Evolutionary conservation across 1,140 invertebrate genomes (phyloP), one percentile per base, ranked within the genome.

Genomic region (Plutomurus gul): DNA sequence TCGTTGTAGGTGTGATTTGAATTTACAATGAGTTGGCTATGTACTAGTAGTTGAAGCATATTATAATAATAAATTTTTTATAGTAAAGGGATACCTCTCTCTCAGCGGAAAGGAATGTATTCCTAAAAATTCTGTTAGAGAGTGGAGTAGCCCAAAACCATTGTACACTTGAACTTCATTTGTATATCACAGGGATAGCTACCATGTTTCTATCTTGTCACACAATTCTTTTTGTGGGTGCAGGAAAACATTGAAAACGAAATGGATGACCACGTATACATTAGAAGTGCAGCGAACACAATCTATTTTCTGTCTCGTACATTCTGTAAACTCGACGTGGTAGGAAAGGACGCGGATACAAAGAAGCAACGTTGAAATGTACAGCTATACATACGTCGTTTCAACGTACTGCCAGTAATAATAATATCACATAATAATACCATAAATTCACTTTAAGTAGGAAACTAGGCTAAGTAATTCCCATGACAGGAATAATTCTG

Each of bases 381-480:
- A n/a, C n/a, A n/a, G n/a, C n/a, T n/a, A n/a, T n/a, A n/a, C n/a
- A n/a, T n/a, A n/a, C 56, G 8, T 33, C 8, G 27, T n/a, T 13
- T 46, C 16, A 36, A 33, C 20, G 47, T 65, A n/a, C n/a, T n/a
- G n/a, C n/a, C n/a, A n/a, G n/a, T n/a, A 65, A 16, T 22, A 22
- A 51, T 51, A 51, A 51, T 51, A 65, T 33, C 16, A n/a, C 56
- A 65, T 65, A 65, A 65, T 65, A 25, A 65, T 65, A 65, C 30
- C 56, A 65, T 65, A 65, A 65, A 65, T 33, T 65, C 16, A 33
- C 27, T n/a, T 65, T 65, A 65, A 65, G 56, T 65, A 65, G 56
- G 56, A 65, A 65, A 65, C 56, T 65, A 33, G 56, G 56, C 56
- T 65, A 65, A 65, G 30, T 30, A 33, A 65, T 65, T 65, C 56